Evolutionary conservation across 2,113 vertebrate species (phyloP), one percentile per base, ranked within the genome.

Genomic region (Arizona elegans): DNA sequence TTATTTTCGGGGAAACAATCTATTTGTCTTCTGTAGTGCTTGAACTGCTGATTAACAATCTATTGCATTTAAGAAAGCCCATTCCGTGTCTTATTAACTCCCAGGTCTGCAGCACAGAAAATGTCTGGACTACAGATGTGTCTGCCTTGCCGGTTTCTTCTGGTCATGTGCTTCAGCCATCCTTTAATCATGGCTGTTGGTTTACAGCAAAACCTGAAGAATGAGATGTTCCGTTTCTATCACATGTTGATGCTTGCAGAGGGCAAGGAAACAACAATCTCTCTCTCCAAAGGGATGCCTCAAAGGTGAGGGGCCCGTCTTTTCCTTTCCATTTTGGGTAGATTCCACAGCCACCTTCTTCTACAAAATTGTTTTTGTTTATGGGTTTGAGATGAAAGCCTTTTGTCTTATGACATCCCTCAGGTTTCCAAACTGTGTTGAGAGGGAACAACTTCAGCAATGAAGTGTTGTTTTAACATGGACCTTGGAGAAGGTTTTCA

Each of bases 241-340:
- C 96, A 96, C 81, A 96, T 97, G 19, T 56, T 96, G 65, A 90
- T 98, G 96, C 97, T 99, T 89, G 96, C 96, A 85, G 98, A 98
- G 65, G 98, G 98, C 38, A 98, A 97, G 94, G 96, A 98, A 96
- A 98, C 97, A 8, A 96, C 98, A 53, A 0, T 99, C 87, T 97
- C 98, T 55, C 97, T 99, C 85, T 96, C 98, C 86, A 98, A 98
- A 95, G 98, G 98, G 89, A 97, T 97, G 59, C 97, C 98, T 53
- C 98, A 97, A 95, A 98, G 98, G 98, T 99, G 97, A 93, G 96
- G 90, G 89, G 1, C 29, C 0, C 24, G 10, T 85, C 12, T 2
- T 88, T 86, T 89, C n/a, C 0, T 26, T 17, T 0, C 11, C 88
- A 15, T 6, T 12, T 0, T 0, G 58, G 38, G 19, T 55, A 2